Evolutionary conservation across 1,140 invertebrate genomes (phyloP).

Genomic region (Trachelipus rathkii): DNA sequence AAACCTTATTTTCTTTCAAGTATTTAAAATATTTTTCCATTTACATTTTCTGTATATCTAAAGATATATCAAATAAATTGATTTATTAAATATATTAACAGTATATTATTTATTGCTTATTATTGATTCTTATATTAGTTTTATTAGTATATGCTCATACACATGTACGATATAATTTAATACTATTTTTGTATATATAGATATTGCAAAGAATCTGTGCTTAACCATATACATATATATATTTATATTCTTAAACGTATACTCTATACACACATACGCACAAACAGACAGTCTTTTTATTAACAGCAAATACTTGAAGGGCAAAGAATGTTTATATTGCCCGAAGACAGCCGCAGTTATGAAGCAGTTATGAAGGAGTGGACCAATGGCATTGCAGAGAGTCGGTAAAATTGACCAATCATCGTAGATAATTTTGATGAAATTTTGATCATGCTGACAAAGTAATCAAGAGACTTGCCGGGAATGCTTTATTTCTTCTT

Average conservation of each 20-base stretch:
- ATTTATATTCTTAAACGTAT: not conserved
- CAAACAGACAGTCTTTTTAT: not conserved
- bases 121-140: too few species aligned
- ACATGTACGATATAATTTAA: too few species aligned
- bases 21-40: too few species aligned
- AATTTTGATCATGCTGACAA: conserved; percentile 8
- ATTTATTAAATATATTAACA: too few species aligned
- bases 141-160: too few species aligned
- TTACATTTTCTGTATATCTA: too few species aligned
- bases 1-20: too few species aligned
- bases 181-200: too few species aligned
- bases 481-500: conserved; percentile 5
- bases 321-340: not conserved
- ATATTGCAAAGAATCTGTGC: too few species aligned
- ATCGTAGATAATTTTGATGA: not conserved
- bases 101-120: too few species aligned
- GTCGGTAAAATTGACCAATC: not conserved
- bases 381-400: not conserved
- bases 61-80: too few species aligned
- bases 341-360: not conserved
- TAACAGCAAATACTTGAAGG: not conserved
- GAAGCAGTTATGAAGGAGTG: not conserved
- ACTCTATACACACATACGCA: not conserved
- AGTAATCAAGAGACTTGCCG: not conserved
- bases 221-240: too few species aligned